Evolutionary conservation across 2,888 invertebrate species (phyloP).

Genomic region (Drosophila paranaensis): DNA sequence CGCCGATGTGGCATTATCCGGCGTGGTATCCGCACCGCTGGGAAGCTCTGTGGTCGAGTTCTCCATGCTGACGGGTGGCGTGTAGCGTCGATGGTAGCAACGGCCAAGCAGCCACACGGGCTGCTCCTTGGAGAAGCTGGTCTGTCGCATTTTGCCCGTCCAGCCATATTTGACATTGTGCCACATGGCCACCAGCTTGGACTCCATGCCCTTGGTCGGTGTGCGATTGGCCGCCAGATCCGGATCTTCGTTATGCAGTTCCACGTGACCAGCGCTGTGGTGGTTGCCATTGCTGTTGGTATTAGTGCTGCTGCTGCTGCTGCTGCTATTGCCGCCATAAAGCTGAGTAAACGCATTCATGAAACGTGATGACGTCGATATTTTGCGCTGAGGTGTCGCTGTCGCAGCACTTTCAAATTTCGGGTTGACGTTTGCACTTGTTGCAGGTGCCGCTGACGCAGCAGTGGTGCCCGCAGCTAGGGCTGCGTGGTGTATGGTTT

Average conservation of each 20-base stretch:
- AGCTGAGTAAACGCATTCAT: slow-evolving; percentile 84
- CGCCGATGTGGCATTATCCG: slow-evolving; percentile 72
- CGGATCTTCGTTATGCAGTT: slow-evolving; percentile 51
- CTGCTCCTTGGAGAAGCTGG: slow-evolving; percentile 92
- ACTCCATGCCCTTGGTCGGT: slow-evolving; percentile 89
- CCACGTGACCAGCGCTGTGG: slow-evolving; percentile 54
- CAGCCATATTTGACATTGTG: slow-evolving; percentile 96
- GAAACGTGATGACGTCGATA: slow-evolving; percentile 84
- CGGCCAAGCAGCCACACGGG: slow-evolving; percentile 94
- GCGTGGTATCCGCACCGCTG: slow-evolving; percentile 54
- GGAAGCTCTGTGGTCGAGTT: slow-evolving; percentile 83
- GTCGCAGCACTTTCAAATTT: slow-evolving; percentile 59
- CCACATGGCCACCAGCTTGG: slow-evolving; percentile 94
- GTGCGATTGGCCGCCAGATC: slow-evolving; percentile 81
- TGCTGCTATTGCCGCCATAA: slow-evolving; percentile 61
- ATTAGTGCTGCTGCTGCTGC: slow-evolving; percentile 16
- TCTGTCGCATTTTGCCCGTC: slow-evolving; percentile 90
- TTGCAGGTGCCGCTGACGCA: slow-evolving; percentile 24
- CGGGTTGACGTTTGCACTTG: slow-evolving; percentile 49
- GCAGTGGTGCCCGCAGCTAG: slow-evolving; percentile 20
- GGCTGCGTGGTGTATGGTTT: slow-evolving; percentile 64
- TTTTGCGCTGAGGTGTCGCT: slow-evolving; percentile 84
- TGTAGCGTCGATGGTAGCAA: slow-evolving; percentile 91
- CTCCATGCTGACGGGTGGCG: slow-evolving; percentile 86
- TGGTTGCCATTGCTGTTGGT: slow-evolving; percentile 11